Evolutionary conservation across 2,113 vertebrate species (phyloP), one percentile per base, ranked within the genome.

Genomic region (Proteles cristata): DNA sequence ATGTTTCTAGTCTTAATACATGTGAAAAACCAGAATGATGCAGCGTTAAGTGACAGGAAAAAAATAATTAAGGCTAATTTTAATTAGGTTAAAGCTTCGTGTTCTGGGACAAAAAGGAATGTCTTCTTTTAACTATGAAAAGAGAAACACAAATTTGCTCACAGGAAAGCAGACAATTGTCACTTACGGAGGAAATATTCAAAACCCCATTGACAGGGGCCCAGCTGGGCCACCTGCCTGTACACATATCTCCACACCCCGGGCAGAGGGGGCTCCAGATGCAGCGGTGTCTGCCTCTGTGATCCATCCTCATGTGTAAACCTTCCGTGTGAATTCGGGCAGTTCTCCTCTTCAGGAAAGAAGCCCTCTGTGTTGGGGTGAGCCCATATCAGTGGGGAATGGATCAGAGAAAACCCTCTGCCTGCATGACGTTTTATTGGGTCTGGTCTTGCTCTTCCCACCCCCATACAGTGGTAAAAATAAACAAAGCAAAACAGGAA

Each of bases 281-380:
- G 16, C 23, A 7, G 1, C 2, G 1, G 7, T 23, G 65, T 31
- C 26, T 4, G 5, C 9, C n/a, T 66, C 31, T n/a, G 28, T 6
- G 2, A 43, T 26, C 48, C 4, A 4, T 12, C 33, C 17, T 74
- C 14, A 43, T 7, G 14, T 4, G 26, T 3, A 4, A 7, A 45
- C 23, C 39, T 63, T 28, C 10, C 39, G 31, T 5, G 77, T 35
- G 14, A 82, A 10, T 7, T 33, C 9, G 3, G 28, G 10, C 33
- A 4, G 1, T 11, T 8, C 61, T n/a, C 45, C 61, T n/a, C 45
- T 68, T 77, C 8, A 5, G 48, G 35, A 68, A 84, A 45, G 58
- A 45, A 16, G 28, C 31, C 23, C 71, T 90, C 48, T 16, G 0
- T 17, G 55, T 21, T 2, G 28, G 35, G 11, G 45, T 43, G 39